Conservation (phyloP, 2,113 vertebrate genomes). For the Strix aluco region DNA sequence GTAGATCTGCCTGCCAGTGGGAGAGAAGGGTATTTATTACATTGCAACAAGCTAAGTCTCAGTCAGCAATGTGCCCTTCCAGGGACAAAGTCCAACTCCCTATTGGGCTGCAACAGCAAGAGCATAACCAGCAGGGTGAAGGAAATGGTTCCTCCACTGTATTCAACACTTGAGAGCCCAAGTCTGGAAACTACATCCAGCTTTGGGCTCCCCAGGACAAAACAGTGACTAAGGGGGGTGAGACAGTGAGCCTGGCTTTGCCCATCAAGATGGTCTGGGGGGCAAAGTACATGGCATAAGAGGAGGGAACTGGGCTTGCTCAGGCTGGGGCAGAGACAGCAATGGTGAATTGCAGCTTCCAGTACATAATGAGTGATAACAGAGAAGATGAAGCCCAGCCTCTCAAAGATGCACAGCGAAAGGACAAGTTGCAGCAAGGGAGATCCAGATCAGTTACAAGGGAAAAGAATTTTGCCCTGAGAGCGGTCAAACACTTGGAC, state of each 20-base stretch:
- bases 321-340: neutral
- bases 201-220: neutral
- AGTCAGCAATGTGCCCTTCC: neutral
- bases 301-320: neutral
- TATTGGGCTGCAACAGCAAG: neutral
- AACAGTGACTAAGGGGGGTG: neutral
- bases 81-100: neutral
- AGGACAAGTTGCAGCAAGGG: neutral
- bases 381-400: neutral
- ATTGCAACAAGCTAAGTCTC: neutral
- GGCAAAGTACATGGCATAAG: neutral
- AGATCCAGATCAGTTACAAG: neutral
- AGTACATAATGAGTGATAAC: neutral
- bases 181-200: neutral
- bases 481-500: neutral
- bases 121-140: neutral
- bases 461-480: neutral
- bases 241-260: neutral
- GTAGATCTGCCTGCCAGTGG: neutral
- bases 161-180: neutral
- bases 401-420: neutral
- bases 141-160: neutral
- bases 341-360: accelerated
- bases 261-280: neutral
- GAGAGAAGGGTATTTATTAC: neutral